Evolutionary conservation across 37 sponge, comb jelly and placozoan species (phyloP).

Genomic region (Cliona cf. orientalis): DNA sequence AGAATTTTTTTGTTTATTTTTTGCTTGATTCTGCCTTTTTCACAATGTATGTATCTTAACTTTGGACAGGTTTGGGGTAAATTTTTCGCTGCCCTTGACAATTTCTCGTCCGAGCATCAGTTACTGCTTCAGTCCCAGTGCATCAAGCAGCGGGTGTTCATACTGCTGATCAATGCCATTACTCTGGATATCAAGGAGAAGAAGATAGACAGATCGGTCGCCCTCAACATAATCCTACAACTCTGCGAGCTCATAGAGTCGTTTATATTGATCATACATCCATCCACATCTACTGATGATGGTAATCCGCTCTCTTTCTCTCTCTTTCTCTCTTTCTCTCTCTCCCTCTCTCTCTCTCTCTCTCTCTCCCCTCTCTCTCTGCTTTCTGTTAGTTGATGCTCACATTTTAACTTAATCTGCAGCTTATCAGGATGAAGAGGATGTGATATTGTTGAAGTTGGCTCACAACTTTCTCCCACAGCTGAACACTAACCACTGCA

Average conservation of each 20-base stretch:
- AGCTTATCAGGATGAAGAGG: constrained; percentile 12
- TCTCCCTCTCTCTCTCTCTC: constrained; percentile 61
- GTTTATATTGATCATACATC: neutral
- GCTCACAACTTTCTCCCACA: constrained; percentile 37
- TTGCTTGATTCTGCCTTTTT: neutral
- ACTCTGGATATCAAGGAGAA: constrained; percentile 15
- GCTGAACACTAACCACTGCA: constrained; percentile 49
- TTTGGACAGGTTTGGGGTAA: constrained; percentile 49
- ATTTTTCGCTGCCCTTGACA: constrained; percentile 61
- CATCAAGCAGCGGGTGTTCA: constrained; percentile 57
- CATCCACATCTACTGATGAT: too few species aligned
- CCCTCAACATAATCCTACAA: neutral
- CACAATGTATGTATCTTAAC: neutral
- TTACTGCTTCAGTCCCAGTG: constrained; percentile 41
- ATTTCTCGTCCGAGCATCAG: constrained; percentile 17
- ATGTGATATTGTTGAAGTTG: constrained; percentile 14
- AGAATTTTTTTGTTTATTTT: neutral
- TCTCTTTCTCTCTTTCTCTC: constrained; percentile 61
- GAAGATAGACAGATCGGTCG: neutral
- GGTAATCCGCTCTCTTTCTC: constrained; percentile 65
- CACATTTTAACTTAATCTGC: neutral
- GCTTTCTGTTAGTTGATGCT: neutral
- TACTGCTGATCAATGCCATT: constrained; percentile 25
- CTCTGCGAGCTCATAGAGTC: neutral
- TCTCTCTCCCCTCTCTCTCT: constrained; percentile 53